Base-by-base conservation (phyloP, 2,113 vertebrate species). In the Ia io region DNA sequence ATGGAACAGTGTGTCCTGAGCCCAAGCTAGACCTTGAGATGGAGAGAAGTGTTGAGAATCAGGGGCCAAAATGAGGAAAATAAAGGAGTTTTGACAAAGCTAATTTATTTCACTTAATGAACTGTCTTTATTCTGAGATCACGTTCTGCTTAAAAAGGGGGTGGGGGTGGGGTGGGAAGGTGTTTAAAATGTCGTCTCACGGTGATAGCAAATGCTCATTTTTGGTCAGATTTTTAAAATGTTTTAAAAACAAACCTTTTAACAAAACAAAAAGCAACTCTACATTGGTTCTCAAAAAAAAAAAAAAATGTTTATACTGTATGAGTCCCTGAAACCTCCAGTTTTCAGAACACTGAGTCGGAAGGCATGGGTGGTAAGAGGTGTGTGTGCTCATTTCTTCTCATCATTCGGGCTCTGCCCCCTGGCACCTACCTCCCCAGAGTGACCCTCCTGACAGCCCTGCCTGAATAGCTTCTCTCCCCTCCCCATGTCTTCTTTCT, bases 141-240 rank as follows among this genome's bases (percentile, higher is more conserved):
- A 74, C 25, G 13, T 12, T 67, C 65, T 94, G 80, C 40, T 40
- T 79, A 79, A n/a, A 67, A 37, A 53, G 20, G 25, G 5, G 2
- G 3, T 5, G n/a, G 44, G 12, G 0, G 59, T 76, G 67, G 16
- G 25, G 2, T 4, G 8, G 16, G n/a, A 32, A 6, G 22, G 11
- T 47, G 16, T 93, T 95, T 71, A 73, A 89, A 77, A 87, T 67
- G 53, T 22, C 20, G 32, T 83, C 11, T 51, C 35, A n/a, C 35
- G 11, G 40, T 69, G n/a, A 61, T 11, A n/a, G 25, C 32, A 91
- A 87, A 42, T 83, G n/a, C 18, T 67, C 71, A 61, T 61, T 84
- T 14, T 22, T 65, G 44, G 30, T 30, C 47, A 22, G 10, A 84
- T 40, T 88, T 88, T 67, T 47, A 13, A 18, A 87, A 47, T 63